A percentile compares a stretch with the other conserved stretches of the same genome.
Evolutionary conservation across 2,113 vertebrate species (phyloP).

Genomic region (Sprattus sprattus): DNA sequence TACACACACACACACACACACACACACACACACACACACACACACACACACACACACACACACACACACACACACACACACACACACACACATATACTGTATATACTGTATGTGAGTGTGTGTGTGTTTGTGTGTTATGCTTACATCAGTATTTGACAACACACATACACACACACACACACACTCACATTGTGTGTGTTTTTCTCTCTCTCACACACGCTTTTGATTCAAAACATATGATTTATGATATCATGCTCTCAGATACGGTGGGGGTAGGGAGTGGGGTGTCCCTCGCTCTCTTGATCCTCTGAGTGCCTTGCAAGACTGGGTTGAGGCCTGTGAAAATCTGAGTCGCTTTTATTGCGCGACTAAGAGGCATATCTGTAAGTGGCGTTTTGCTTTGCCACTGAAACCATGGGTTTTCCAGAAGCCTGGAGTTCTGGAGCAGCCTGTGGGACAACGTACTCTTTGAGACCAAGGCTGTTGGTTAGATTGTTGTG

Average conservation of each 20-base stretch:
- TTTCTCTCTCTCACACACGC: background rate
- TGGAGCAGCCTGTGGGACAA: background rate
- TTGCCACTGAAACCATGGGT: background rate
- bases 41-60: background rate
- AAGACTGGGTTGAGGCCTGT: background rate
- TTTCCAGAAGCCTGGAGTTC: background rate
- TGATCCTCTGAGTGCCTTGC: background rate
- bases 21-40: background rate
- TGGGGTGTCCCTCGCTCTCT: background rate
- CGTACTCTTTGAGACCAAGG: background rate
- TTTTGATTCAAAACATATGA: constrained; percentile 51
- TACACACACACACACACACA: background rate
- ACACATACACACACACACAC: background rate
- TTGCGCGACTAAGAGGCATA: background rate
- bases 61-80: constrained; percentile 30
- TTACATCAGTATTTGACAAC: background rate
- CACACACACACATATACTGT: no score
- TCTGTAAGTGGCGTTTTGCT: background rate
- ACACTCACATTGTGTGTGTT: background rate
- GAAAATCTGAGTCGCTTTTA: background rate
- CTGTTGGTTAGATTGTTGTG: background rate
- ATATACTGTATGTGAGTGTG: no score
- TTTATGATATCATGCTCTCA: constrained; percentile 30
- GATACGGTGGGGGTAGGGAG: constrained; percentile 16
- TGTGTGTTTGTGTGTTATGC: no score